A percentile compares a stretch with the other conserved stretches of the same genome.
Conservation (phyloP, 2,888 invertebrate genomes). For the Orthonychiurus folsomi region DNA sequence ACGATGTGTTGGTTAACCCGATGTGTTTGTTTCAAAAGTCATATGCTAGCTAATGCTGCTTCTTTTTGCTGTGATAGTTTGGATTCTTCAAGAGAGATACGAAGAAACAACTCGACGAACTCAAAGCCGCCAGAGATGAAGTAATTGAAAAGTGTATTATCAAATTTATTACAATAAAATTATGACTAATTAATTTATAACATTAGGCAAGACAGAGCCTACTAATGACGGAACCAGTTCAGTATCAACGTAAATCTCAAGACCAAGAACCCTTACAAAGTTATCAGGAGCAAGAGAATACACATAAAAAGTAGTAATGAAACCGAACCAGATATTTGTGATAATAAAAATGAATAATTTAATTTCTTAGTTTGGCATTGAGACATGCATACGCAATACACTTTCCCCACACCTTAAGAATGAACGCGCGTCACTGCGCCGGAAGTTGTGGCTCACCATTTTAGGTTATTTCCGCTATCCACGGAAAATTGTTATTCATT, state of each 20-base stretch:
- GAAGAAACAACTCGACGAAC: neutral
- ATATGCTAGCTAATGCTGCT: neutral
- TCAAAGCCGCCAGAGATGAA: neutral
- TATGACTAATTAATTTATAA: neutral
- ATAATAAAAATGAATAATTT: no score
- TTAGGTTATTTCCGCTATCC: no score
- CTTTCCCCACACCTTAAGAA: no score
- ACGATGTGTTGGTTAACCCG: neutral
- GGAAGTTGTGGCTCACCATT: no score
- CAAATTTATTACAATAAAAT: neutral
- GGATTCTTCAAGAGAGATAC: slow-evolving; percentile 2
- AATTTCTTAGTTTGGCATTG: no score
- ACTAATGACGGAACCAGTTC: neutral
- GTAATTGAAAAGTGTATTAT: neutral
- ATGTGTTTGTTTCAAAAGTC: neutral
- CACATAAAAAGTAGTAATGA: neutral
- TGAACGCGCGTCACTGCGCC: no score
- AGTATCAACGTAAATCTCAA: no score
- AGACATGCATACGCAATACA: no score
- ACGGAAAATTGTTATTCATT: no score
- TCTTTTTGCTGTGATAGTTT: slow-evolving; percentile 5
- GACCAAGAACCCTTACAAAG: neutral
- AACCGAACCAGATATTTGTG: no score
- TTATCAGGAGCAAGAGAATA: neutral
- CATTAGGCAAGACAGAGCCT: neutral